Evolutionary conservation across 1,140 invertebrate species (phyloP).

Genomic region (Papilio aristodemus): DNA sequence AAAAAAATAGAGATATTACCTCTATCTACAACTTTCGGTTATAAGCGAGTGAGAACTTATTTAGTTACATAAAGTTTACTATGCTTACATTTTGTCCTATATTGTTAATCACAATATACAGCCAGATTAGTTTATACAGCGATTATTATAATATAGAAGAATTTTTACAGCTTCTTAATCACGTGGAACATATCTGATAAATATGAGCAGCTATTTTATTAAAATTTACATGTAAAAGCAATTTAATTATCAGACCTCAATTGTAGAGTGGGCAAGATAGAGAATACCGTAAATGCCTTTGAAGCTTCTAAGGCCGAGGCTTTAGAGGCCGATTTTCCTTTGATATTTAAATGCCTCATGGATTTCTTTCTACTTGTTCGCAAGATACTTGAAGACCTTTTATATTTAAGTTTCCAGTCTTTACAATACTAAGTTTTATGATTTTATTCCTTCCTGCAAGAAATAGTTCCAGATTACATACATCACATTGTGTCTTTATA

Average conservation of each 20-base stretch:
- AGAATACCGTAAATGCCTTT: conserved; percentile 21
- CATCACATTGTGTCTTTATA: neutral
- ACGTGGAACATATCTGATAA: no score
- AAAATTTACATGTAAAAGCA: neutral
- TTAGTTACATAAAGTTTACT: no score
- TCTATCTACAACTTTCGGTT: no score
- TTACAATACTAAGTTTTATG: neutral
- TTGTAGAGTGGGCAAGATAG: conserved; percentile 2
- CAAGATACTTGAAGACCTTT: conserved; percentile 15
- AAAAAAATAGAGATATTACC: no score
- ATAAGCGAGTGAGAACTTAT: no score
- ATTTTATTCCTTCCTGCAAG: neutral
- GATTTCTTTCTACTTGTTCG: conserved; percentile 16
- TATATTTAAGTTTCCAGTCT: neutral
- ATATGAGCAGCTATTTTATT: no score
- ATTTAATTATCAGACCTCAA: conserved; percentile 6
- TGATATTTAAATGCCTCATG: conserved; percentile 25
- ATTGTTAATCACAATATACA: no score
- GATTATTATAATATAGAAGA: no score
- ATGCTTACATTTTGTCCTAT: no score
- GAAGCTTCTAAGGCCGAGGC: neutral
- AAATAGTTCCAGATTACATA: neutral
- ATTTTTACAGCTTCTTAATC: no score
- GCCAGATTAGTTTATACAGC: no score
- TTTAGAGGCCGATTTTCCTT: conserved; percentile 20